Evolutionary conservation across 2,888 invertebrate species (phyloP), one percentile per base, ranked within the genome.

Genomic region (Lithophane socia): DNA sequence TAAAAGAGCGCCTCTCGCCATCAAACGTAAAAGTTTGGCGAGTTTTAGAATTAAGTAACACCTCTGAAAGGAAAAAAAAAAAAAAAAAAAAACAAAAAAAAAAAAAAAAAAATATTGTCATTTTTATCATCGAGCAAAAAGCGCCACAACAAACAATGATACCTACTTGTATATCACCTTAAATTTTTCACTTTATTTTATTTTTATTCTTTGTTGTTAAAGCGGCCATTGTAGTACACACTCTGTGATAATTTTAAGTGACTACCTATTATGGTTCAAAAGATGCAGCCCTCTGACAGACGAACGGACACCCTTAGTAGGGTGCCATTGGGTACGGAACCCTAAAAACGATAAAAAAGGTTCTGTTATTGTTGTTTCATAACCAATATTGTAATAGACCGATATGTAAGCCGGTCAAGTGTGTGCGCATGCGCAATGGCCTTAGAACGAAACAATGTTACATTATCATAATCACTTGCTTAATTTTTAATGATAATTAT

Each of bases 341-440:
- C n/a, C 37, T 54, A 37, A 37, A 37, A 84, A 80, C 78, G 74
- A 81, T 75, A 79, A 83, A 81, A 82, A 71, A 37, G 67, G 63
- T 82, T 83, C 44, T 75, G 42, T 80, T 78, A 74, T 71, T 76
- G 49, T 60, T 49, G 65, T 87, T 86, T 82, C 82, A 83, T 79
- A 85, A 88, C 42, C 9, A 37, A 52, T 80, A 73, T 81, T 80
- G 83, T 85, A 86, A 81, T 72, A 73, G 24, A 54, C 58, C 49
- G 78, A 81, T 86, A 82, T 84, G 76, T 75, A 77, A 80, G 63
- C 75, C 87, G 86, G 86, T 85, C 84, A 87, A 87, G 85, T 86
- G 77, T 82, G 73, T 81, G 86, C 37, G 37, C 37, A 37, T 37
- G 37, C 37, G 37, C 74, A 83, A 75, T 70, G 77, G 74, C 85